Percentiles rank a stretch among this genome's conserved stretches.
Evolutionary conservation across 1,140 invertebrate genomes (phyloP).

Genomic region (Steinernema feltiae): DNA sequence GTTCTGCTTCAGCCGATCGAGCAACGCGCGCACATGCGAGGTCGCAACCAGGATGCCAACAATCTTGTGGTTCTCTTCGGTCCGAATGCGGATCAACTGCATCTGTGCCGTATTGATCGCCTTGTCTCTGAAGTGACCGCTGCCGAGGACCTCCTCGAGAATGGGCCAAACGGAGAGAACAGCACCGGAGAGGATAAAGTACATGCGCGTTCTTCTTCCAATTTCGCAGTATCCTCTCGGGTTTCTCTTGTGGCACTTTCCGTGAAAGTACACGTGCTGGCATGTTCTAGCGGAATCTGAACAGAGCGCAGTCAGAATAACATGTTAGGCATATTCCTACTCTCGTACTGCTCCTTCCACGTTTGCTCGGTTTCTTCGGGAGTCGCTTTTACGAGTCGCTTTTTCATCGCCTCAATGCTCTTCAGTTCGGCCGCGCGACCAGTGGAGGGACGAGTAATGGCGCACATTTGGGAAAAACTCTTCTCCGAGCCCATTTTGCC

Average conservation of each 20-base stretch:
- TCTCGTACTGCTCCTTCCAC: slow-evolving; percentile 79
- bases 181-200: slow-evolving; percentile 86
- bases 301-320: slow-evolving; percentile 35
- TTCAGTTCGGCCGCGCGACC: slow-evolving; percentile 76
- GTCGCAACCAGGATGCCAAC: slow-evolving; percentile 63
- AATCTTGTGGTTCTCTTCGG: slow-evolving; percentile 76
- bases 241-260: slow-evolving; percentile 77
- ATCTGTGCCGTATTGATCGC: slow-evolving; percentile 70
- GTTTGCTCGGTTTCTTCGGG: slow-evolving; percentile 69
- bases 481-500: slow-evolving; percentile 39
- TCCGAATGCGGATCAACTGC: slow-evolving; percentile 90
- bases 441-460: slow-evolving; percentile 70
- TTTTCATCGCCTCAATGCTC: slow-evolving; percentile 79
- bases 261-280: slow-evolving; percentile 58
- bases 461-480: slow-evolving; percentile 67
- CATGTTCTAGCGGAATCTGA: slow-evolving; percentile 34
- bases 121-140: slow-evolving; percentile 42
- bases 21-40: slow-evolving; percentile 35
- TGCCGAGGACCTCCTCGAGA: slow-evolving; percentile 69
- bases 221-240: slow-evolving; percentile 80
- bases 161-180: slow-evolving; percentile 89
- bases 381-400: slow-evolving; percentile 80
- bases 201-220: slow-evolving; percentile 78
- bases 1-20: slow-evolving; percentile 37
- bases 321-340: slow-evolving; percentile 22